A percentile compares a stretch with the other conserved stretches of the same genome.
Evolutionary conservation across 2,797 vertebrate genomes (phyloP).

Genomic region (Atherinosoma microstoma): DNA sequence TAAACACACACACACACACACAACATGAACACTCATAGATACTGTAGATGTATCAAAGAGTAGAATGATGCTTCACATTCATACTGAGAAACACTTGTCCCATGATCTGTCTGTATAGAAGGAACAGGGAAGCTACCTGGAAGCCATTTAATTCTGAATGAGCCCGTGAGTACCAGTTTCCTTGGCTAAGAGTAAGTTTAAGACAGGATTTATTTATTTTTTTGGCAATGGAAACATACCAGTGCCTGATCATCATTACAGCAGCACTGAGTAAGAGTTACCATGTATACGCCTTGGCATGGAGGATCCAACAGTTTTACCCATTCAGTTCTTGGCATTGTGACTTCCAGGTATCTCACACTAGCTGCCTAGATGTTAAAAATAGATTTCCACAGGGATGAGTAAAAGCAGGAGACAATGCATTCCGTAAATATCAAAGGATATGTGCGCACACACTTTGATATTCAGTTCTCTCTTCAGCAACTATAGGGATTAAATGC

Average conservation of each 20-base stretch:
- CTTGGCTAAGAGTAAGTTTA: conserved; percentile 77
- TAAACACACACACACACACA: conserved; percentile 31
- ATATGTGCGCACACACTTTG: conserved; percentile 55
- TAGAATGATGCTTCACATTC: conserved; percentile 71
- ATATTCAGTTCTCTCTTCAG: conserved; percentile 70
- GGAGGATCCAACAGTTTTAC: conserved; percentile 58
- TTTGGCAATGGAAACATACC: conserved; percentile 67
- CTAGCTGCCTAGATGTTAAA: conserved; percentile 84
- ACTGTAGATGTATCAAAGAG: conserved; percentile 50
- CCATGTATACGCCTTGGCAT: conserved; percentile 70
- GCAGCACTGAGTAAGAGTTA: conserved; percentile 68
- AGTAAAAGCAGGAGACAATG: conserved; percentile 63
- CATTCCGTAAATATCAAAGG: conserved; percentile 66
- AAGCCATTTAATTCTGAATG: conserved; percentile 73
- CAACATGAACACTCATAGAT: conserved; percentile 34
- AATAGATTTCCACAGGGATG: conserved; percentile 74
- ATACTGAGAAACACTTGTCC: conserved; percentile 64
- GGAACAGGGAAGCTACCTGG: conserved; percentile 72
- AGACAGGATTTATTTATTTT: conserved; percentile 59
- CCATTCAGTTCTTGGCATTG: conserved; percentile 77
- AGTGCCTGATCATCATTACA: conserved; percentile 56
- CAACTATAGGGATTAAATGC: conserved; percentile 75
- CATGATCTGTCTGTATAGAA: conserved; percentile 53
- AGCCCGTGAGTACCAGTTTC: conserved; percentile 72
- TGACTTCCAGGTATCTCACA: conserved; percentile 78